Evolutionary conservation across 2,113 vertebrate genomes (phyloP).

Genomic region (Hippocampus barbouri): DNA sequence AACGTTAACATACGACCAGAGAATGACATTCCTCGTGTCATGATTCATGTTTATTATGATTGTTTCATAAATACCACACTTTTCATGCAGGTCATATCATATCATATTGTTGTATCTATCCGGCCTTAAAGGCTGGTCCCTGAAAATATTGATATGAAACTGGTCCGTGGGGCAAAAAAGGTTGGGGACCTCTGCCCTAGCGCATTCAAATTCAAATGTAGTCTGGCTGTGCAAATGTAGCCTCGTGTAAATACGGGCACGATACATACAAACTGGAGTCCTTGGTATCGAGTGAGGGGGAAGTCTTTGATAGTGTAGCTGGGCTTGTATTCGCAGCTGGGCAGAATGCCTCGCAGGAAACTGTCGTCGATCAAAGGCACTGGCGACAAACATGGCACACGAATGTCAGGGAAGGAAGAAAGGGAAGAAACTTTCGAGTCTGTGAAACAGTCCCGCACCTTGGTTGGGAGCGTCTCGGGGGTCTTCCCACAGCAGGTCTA

Average conservation of each 20-base stretch:
- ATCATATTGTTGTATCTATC: too few species aligned
- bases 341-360: conserved; percentile 74
- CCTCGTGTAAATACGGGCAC: not conserved
- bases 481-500: conserved; percentile 84
- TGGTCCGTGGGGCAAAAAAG: too few species aligned
- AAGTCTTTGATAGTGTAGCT: conserved; percentile 83
- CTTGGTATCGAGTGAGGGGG: conserved; percentile 84
- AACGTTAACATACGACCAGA: too few species aligned
- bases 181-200: too few species aligned
- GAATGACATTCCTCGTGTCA: too few species aligned
- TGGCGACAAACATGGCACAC: conserved; percentile 52
- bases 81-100: too few species aligned
- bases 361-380: conserved; percentile 79
- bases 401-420: conserved; percentile 10
- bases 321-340: conserved; percentile 84
- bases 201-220: not conserved
- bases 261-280: conserved; percentile 88
- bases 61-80: too few species aligned
- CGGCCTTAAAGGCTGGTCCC: too few species aligned
- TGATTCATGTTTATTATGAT: too few species aligned
- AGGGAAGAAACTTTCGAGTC: not conserved
- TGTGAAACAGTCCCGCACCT: conserved; percentile 64
- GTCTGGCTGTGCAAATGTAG: not conserved
- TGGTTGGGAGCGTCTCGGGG: conserved; percentile 78
- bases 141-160: too few species aligned